Evolutionary conservation across 2,797 vertebrate genomes (phyloP).

Genomic region (Tolypeutes matacus): DNA sequence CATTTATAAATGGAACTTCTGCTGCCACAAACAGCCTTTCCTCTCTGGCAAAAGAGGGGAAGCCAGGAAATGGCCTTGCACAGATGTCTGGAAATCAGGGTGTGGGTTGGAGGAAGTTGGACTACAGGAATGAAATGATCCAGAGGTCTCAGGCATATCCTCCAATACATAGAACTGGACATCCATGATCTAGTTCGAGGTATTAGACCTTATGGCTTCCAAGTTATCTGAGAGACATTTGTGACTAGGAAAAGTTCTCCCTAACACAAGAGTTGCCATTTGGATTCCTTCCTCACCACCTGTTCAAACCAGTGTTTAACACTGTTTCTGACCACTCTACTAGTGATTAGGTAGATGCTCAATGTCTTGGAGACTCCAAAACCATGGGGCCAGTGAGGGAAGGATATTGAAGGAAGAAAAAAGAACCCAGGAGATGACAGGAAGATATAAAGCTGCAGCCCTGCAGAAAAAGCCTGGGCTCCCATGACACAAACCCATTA

Average conservation of each 20-base stretch:
- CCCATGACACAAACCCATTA: not conserved
- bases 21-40: not conserved
- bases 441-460: not conserved
- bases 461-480: not conserved
- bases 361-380: not conserved
- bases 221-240: not conserved
- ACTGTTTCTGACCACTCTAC: not conserved
- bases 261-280: not conserved
- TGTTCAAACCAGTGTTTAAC: not conserved
- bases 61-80: not conserved
- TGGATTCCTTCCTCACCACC: not conserved
- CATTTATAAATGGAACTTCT: not conserved
- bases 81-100: not conserved
- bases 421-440: not conserved
- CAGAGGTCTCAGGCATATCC: too few species aligned
- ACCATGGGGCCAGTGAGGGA: not conserved
- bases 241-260: not conserved
- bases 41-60: rapidly evolving
- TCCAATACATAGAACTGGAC: not conserved
- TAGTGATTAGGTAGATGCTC: not conserved
- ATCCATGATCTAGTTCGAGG: rapidly evolving
- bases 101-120: too few species aligned
- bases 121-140: too few species aligned
- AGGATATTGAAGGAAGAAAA: not conserved
- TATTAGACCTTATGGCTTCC: not conserved